Evolutionary conservation across 2,888 invertebrate species (phyloP), one percentile per base, ranked within the genome.

Genomic region (Tiphia femorata): DNA sequence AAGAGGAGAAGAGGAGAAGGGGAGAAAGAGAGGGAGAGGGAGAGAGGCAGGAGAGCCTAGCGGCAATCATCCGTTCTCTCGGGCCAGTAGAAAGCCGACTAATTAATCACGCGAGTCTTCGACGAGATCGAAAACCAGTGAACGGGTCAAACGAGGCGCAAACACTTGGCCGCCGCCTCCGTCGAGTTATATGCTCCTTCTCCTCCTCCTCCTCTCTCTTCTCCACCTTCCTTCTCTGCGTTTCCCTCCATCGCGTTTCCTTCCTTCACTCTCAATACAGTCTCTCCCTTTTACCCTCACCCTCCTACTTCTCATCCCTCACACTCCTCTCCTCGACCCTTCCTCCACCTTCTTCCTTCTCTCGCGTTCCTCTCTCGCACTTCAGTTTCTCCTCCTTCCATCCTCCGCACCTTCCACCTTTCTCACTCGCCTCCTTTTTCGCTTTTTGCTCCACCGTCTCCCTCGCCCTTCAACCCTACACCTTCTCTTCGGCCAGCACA

Each of bases 51-150:
- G 37, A 46, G 52, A 46, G 17, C 14, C 25, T 14, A 19, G 49
- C 16, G 38, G 25, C 16, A 21, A 27, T 33, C 52, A 41, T 37
- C 30, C 44, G 37, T 52, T 42, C 43, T 43, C 42, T 35, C 44
- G 48, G 42, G 56, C 59, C 59, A 56, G 59, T 8, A 12, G 44
- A 58, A 48, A 50, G 51, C 50, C 57, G 56, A 62, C 60, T 61
- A 68, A 70, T 66, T 66, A 68, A 70, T 66, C 68, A 67, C 60
- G 53, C 58, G 58, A 57, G 59, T 55, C 56, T 69, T 59, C 46
- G 62, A 65, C 57, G 51, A 62, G 64, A 58, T 62, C 62, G 66
- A 69, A 69, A 59, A 66, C 40, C 65, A 58, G 57, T 44, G 58
- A 67, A 55, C 58, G 52, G 57, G 60, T 62, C 56, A 59, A 62